Evolutionary conservation across 2,113 vertebrate genomes (phyloP).

Genomic region (Reinhardtius hippoglossoides): DNA sequence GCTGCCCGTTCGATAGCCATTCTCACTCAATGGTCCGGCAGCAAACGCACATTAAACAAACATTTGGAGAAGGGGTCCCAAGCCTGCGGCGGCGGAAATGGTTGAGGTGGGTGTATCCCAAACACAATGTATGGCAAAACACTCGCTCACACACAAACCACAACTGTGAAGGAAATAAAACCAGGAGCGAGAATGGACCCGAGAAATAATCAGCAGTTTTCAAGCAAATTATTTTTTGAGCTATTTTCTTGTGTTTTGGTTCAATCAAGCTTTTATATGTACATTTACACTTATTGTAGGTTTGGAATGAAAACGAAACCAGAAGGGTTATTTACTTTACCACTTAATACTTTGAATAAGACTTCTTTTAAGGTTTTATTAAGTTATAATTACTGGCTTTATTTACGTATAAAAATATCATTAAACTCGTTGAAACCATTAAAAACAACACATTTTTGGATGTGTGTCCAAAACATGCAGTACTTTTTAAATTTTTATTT

Average conservation of each 20-base stretch:
- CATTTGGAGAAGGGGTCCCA: constrained; percentile 47
- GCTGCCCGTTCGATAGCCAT: constrained; percentile 17
- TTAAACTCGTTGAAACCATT: no score
- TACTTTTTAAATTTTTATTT: background rate
- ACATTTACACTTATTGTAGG: no score
- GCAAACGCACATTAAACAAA: constrained; percentile 65
- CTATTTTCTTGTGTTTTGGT: background rate
- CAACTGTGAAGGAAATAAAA: constrained; percentile 20
- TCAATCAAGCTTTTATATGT: background rate
- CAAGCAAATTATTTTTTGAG: background rate
- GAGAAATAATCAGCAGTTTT: background rate
- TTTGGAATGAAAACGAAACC: background rate
- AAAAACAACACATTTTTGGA: no score
- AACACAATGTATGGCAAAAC: constrained; percentile 52
- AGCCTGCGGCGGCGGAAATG: constrained; percentile 52
- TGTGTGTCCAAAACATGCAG: background rate
- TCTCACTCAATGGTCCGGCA: constrained; percentile 23
- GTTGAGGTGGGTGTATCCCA: constrained; percentile 48
- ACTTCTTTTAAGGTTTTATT: background rate
- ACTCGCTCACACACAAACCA: constrained; percentile 13
- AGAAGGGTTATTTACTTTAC: background rate
- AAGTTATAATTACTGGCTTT: no score
- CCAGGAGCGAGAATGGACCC: background rate
- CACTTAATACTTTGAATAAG: background rate
- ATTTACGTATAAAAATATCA: no score